Conservation (phyloP, 2,113 vertebrate genomes). For the Leiothrix lutea region DNA sequence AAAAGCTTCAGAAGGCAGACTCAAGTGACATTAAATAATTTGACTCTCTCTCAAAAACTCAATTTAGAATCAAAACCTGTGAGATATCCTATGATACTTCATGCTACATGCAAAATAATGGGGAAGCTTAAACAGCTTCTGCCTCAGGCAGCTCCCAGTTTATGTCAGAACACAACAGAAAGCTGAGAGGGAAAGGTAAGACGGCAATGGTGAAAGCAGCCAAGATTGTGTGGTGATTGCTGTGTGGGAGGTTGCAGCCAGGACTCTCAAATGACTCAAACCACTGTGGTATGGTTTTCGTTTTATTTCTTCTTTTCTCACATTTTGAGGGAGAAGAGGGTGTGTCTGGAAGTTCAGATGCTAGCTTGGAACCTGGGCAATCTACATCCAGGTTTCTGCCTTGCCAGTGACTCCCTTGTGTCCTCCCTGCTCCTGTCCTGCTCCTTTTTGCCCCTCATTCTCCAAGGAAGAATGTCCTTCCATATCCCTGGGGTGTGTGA, state of each 20-base stretch:
- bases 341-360: background rate
- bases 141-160: background rate
- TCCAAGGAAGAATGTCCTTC: background rate
- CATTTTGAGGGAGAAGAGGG: background rate
- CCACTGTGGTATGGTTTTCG: background rate
- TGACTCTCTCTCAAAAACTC: background rate
- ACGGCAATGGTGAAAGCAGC: background rate
- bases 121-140: background rate
- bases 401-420: background rate
- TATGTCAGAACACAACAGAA: background rate
- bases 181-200: background rate
- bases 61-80: background rate
- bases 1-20: background rate
- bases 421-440: background rate
- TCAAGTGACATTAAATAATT: background rate
- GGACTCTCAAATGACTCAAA: background rate
- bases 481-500: background rate
- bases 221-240: background rate
- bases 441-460: background rate
- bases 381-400: background rate
- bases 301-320: slow-evolving; percentile 46
- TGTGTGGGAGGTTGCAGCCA: background rate
- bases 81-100: background rate
- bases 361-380: background rate
- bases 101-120: background rate